phyloP scores from a whole-genome alignment of 1,140 invertebrate species.

The Vollenhovia emeryi region DNA sequence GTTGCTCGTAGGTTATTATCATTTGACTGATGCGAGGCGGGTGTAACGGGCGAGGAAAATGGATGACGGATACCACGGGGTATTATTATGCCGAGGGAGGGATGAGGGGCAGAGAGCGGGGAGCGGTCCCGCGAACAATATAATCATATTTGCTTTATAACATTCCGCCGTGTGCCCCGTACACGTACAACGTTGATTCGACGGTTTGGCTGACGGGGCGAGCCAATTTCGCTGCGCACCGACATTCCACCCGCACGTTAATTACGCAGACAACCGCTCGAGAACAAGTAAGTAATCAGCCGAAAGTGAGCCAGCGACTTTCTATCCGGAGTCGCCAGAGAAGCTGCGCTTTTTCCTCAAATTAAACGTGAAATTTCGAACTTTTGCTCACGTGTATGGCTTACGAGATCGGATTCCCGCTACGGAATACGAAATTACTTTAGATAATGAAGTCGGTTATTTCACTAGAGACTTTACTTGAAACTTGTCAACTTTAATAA shows the following conservation, averaged over 20 bases:
- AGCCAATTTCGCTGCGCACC: conserved; percentile 4
- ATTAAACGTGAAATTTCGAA: no score
- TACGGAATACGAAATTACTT: not conserved
- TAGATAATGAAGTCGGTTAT: not conserved
- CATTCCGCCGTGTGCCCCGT: not conserved
- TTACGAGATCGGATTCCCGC: not conserved
- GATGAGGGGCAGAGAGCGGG: not conserved
- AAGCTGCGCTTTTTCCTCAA: not conserved
- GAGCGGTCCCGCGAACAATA: conserved; percentile 4
- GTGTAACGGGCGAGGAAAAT: conserved; percentile 25
- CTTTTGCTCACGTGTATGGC: no score
- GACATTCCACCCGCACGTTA: not conserved
- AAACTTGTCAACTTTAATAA: not conserved
- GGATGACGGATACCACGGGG: conserved; percentile 8
- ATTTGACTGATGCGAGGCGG: conserved; percentile 35
- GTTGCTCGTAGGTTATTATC: conserved; percentile 44
- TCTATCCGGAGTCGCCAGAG: not conserved
- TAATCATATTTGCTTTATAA: conserved; percentile 52
- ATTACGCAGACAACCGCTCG: conserved; percentile 17
- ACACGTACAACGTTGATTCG: conserved; percentile 10
- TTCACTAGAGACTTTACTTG: not conserved
- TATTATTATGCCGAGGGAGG: conserved; percentile 28
- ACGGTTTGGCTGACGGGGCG: not conserved
- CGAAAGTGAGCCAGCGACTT: not conserved
- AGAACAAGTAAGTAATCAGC: not conserved